Conservation (phyloP, 2,113 vertebrate genomes). For the Polypterus senegalus region DNA sequence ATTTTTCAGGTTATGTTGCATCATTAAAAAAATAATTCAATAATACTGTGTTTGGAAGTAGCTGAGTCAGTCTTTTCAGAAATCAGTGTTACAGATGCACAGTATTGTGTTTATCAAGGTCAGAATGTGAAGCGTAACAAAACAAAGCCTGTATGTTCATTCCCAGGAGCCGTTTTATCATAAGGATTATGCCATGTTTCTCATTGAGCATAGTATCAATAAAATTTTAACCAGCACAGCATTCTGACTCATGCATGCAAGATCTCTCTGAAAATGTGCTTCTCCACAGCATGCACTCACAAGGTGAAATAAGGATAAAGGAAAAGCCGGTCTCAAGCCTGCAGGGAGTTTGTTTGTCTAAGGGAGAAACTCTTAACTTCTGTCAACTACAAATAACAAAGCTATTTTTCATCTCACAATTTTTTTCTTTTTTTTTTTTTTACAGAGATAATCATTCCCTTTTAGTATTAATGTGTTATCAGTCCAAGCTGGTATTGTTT, state of each 20-base stretch:
- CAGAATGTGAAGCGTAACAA: not conserved
- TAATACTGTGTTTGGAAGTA: not conserved
- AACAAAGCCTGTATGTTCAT: not conserved
- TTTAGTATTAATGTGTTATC: slow-evolving; percentile 38
- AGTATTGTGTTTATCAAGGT: not conserved
- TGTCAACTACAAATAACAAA: slow-evolving; percentile 65
- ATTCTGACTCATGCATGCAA: not conserved
- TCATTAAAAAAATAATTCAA: no score
- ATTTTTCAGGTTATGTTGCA: no score
- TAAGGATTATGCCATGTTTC: not conserved
- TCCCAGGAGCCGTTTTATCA: slow-evolving; percentile 4
- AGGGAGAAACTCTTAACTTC: slow-evolving; percentile 67
- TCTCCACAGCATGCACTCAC: slow-evolving; percentile 29
- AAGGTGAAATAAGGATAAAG: slow-evolving; percentile 54
- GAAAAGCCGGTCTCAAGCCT: slow-evolving; percentile 52
- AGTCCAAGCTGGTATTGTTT: no score
- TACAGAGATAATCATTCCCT: slow-evolving; percentile 51
- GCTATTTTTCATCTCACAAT: slow-evolving; percentile 60
- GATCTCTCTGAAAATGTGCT: slow-evolving; percentile 7
- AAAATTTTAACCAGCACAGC: slow-evolving; percentile 3
- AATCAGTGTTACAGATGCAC: not conserved
- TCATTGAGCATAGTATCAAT: not conserved
- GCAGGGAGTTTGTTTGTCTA: slow-evolving; percentile 46
- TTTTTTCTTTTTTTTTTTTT: slow-evolving; percentile 22
- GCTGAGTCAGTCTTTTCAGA: not conserved